Evolutionary conservation across 2,888 invertebrate species (phyloP), one percentile per base, ranked within the genome.

Genomic region (Habrosyne pyritoides): DNA sequence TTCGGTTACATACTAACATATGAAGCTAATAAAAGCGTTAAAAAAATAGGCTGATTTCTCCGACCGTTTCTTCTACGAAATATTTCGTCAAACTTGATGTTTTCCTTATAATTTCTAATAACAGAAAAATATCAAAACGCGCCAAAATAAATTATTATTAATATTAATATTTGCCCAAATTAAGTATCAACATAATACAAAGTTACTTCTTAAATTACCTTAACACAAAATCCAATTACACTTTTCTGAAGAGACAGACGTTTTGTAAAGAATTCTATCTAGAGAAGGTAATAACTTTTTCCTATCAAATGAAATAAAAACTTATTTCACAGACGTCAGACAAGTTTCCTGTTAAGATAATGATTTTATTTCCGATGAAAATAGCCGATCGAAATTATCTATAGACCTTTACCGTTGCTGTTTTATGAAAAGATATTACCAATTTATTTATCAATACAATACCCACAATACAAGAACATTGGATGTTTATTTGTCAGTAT

Each of bases 281-380:
- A 5, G 24, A 48, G 36, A 14, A n/a, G 36, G 36, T 24, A 24
- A 48, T 24, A 48, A 48, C 48, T n/a, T 24, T 12, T 47, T 21
- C 14, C 12, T 26, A 22, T 10, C 14, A 26, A 48, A 48, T 48
- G 5, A 22, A 48, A 47, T 21, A 48, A 24, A 26, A 48, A 24
- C 14, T 26, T 26, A 48, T 48, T 48, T 48, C 48, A 26, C 8
- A 14, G 22, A 48, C 22, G 24, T 48, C 24, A 14, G 24, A 24
- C 24, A 48, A 48, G 48, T 24, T 22, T 48, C 48, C 42, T 18
- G n/a, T 22, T 22, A 48, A 48, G 26, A 48, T 48, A 24, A 24
- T 14, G 48, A 48, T n/a, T 48, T 26, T 48, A 48, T 24, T 24
- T 48, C 24, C 2, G 24, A 48, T 48, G 5, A 5, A 42, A 7